Evolutionary conservation across 1,140 invertebrate species (phyloP), one percentile per base, ranked within the genome.

Genomic region (Chironomus striatipennis): DNA sequence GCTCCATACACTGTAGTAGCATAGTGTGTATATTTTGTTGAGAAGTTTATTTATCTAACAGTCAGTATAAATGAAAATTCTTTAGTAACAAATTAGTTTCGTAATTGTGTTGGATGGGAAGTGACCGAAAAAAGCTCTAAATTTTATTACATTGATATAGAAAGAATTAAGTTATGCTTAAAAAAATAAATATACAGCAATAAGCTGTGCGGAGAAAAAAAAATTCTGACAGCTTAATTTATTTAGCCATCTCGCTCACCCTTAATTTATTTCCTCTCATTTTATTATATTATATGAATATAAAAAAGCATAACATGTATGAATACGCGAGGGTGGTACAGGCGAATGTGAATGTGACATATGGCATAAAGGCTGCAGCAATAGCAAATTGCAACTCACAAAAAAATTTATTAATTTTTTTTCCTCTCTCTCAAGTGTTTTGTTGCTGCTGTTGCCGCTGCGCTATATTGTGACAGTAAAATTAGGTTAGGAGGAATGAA

Each of bases 321-420:
- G 47, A 57, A 57, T 57, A 57, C 12, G n/a, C 47, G 47, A 57
- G 47, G 15, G 24, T 34, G 24, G 24, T 34, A 34, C 24, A 34
- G 24, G 24, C 24, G 24, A 34, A 34, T 34, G 24, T 34, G 24
- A 47, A 57, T 57, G 47, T 57, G 47, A 57, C 47, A 57, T 57
- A 57, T 57, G 47, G 47, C 12, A 57, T 12, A 57, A 57, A 57
- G 47, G 47, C 47, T 57, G 47, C 47, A n/a, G 47, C 47, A n/a
- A 34, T 34, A 34, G 47, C 47, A 57, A 57, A 57, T 57, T n/a
- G n/a, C 47, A 57, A 57, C 47, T n/a, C 47, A 21, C 65, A 70
- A 70, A 70, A 70, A 70, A 21, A 15, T 70, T 70, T 70, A 70
- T 20, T 70, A 70, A 70, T 70, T 70, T 70, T 70, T 70, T 70